phyloP scores from a whole-genome alignment of 2,113 vertebrate species.

The Tachysurus fulvidraco region DNA sequence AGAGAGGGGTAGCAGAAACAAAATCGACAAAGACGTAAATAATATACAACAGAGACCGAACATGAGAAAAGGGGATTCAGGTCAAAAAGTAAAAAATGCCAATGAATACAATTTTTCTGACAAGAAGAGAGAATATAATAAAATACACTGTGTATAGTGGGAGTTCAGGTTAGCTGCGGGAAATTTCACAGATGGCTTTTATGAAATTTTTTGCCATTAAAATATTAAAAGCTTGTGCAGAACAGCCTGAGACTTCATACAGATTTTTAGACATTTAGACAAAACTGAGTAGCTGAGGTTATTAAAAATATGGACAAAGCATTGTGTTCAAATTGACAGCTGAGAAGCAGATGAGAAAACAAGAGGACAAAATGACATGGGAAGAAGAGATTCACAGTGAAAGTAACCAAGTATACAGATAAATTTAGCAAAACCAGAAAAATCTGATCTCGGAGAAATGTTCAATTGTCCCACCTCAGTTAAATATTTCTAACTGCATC shows the following conservation, averaged over 20 bases:
- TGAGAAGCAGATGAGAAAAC: constrained; percentile 12
- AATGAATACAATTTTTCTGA: constrained; percentile 18
- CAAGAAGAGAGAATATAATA: background rate
- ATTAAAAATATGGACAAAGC: too few species aligned
- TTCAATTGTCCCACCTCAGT: background rate
- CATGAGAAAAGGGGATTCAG: constrained; percentile 67
- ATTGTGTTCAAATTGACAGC: background rate
- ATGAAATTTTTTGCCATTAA: background rate
- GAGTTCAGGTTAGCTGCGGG: background rate
- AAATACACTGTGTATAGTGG: too few species aligned
- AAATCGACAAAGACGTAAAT: background rate
- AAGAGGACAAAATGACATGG: background rate
- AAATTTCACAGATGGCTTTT: background rate
- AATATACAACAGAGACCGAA: background rate
- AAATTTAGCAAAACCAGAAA: background rate
- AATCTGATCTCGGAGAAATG: background rate
- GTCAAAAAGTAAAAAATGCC: constrained; percentile 39
- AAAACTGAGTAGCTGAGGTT: background rate
- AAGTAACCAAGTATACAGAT: background rate
- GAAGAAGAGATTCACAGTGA: background rate
- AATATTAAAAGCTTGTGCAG: background rate
- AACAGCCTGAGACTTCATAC: background rate
- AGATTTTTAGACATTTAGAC: background rate
- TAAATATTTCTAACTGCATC: background rate
- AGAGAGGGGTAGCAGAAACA: constrained; percentile 33